phyloP scores from a whole-genome alignment of 2,888 invertebrate genomes.

The Tetrapedia diversipes region DNA sequence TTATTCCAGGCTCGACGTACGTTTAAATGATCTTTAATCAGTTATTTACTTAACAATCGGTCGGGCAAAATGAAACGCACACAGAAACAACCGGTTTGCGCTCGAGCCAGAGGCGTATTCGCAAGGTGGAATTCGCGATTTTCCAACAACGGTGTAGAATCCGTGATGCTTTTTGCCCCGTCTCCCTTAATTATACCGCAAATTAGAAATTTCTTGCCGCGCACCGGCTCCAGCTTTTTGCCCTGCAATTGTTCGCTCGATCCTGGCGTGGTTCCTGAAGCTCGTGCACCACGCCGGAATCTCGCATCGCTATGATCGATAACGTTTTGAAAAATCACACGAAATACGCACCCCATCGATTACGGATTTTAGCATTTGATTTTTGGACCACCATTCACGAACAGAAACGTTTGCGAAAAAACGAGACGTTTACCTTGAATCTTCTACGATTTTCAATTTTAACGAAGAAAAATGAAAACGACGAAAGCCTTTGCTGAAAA shows the following conservation, averaged over 20 bases:
- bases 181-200: conserved; percentile 82
- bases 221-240: conserved; percentile 74
- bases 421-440: no score
- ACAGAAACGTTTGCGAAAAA: background rate
- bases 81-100: conserved; percentile 5
- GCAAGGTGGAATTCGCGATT: conserved; percentile 78
- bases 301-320: conserved; percentile 63
- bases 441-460: no score
- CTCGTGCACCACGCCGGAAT: conserved; percentile 60
- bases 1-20: background rate
- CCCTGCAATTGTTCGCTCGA: conserved; percentile 72
- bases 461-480: no score
- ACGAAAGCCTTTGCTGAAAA: background rate
- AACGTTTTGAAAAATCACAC: conserved; percentile 50
- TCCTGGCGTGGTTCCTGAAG: conserved; percentile 69
- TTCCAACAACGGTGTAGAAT: conserved; percentile 76
- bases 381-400: no score
- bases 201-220: conserved; percentile 82
- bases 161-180: conserved; percentile 78
- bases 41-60: conserved; percentile 38
- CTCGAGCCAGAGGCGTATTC: conserved; percentile 56
- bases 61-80: conserved; percentile 6
- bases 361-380: no score
- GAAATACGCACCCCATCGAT: background rate
- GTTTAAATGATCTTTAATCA: background rate